Conservation (phyloP, 2,888 invertebrate species). For the Eupithecia tripunctaria region DNA sequence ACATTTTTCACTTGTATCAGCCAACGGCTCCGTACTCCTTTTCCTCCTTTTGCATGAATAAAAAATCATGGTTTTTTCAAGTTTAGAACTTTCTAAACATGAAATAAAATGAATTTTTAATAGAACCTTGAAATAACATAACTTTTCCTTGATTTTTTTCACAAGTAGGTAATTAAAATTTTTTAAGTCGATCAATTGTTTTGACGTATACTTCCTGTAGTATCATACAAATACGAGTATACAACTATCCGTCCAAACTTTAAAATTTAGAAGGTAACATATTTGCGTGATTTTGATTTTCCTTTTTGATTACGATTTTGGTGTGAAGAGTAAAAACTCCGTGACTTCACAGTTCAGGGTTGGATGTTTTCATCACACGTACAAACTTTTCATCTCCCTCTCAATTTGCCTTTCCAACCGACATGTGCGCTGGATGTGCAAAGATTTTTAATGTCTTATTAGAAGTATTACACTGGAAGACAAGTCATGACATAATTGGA, state of each 20-base stretch:
- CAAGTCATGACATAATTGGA: not conserved
- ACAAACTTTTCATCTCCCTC: not conserved
- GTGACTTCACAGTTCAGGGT: not conserved
- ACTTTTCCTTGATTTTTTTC: no score
- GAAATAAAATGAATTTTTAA: no score
- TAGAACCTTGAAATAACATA: no score
- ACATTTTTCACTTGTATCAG: no score
- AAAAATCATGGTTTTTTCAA: not conserved
- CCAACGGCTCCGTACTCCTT: no score
- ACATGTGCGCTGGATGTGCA: not conserved
- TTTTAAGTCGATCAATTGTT: not conserved
- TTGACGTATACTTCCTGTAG: no score
- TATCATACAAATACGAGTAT: no score
- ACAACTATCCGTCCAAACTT: not conserved
- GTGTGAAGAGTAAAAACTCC: not conserved
- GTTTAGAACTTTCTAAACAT: not conserved
- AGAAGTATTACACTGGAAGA: not conserved
- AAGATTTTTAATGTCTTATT: not conserved
- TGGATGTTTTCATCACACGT: not conserved
- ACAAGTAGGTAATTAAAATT: no score
- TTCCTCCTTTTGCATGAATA: no score
- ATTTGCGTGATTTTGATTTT: no score
- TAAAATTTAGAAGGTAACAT: not conserved
- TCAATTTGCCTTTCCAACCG: not conserved
- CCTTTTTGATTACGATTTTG: no score